Evolutionary conservation across 2,113 vertebrate species (phyloP), one percentile per base, ranked within the genome.

Genomic region (Ceuthmochares aereus): DNA sequence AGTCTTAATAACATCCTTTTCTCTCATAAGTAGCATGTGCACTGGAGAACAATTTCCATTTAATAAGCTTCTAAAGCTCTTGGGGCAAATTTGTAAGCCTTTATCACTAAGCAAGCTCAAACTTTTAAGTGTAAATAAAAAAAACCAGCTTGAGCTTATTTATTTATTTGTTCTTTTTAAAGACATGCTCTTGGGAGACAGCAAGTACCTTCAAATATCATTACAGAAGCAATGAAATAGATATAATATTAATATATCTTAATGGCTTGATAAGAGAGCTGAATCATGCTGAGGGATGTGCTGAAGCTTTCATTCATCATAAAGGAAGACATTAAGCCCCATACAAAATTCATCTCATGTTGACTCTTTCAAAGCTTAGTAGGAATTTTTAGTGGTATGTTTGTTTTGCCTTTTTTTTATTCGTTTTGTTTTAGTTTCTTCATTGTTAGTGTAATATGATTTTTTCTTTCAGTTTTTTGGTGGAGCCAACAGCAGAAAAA

Each of bases 101-200:
- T 77, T 81, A 56, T 68, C 26, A 23, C 47, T 91, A 83, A 94
- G 45, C 27, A 27, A 67, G 60, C 80, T 88, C 19, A 87, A 88
- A 79, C 56, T 90, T 93, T 59, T 82, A 36, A 37, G 0, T 74
- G 23, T 55, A 94, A 94, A 90, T 47, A 27, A 58, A 77, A 58
- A 36, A 16, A 16, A 18, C 1, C 7, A 55, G 10, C 42, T 91
- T 86, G 78, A 12, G 10, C 60, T 95, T 87, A 59, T 87, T 92
- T 93, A 94, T 96, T 91, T 70, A 58, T 42, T 84, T 88, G 30
- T 77, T 88, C 29, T 69, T 90, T 89, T 70, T 26, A 62, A 80
- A 91, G 68, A 6, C 10, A 7, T 77, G 7, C 30, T 66, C 59
- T 74, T 72, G 55, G 37, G 75, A 82, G 10, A 49, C 26, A 75